A percentile compares a stretch with the other conserved stretches of the same genome.
Evolutionary conservation across 2,797 vertebrate species (phyloP).

Genomic region (Argya squamiceps): DNA sequence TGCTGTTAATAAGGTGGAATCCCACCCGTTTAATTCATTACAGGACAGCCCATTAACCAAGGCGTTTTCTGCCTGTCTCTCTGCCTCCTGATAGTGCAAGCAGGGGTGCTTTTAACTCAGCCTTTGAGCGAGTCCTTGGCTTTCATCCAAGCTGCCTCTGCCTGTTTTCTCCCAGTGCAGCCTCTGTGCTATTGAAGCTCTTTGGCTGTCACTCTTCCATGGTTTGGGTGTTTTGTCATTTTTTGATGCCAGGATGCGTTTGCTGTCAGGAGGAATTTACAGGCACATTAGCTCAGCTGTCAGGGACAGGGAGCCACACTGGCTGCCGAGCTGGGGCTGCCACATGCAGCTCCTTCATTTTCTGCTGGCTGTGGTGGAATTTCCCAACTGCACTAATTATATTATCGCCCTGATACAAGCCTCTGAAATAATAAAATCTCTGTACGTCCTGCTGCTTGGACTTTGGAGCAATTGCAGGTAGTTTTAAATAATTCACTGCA

Average conservation of each 20-base stretch:
- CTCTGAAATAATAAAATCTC: slow-evolving; percentile 44
- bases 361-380: slow-evolving; percentile 19
- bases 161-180: slow-evolving; percentile 1
- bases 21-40: not conserved
- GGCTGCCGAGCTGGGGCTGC: not conserved
- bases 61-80: not conserved
- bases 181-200: slow-evolving; percentile 36
- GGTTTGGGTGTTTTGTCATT: slow-evolving; percentile 64
- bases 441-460: slow-evolving; percentile 22
- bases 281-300: slow-evolving; percentile 63
- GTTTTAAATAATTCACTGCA: slow-evolving; percentile 52
- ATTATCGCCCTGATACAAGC: slow-evolving; percentile 11
- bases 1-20: not conserved
- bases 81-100: not conserved
- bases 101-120: slow-evolving; percentile 1
- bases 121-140: not conserved
- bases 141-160: slow-evolving; percentile 28
- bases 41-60: slow-evolving; percentile 17
- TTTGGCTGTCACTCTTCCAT: slow-evolving; percentile 64
- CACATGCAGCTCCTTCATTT: slow-evolving; percentile 34
- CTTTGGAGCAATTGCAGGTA: not conserved
- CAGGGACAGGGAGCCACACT: not conserved
- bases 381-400: slow-evolving; percentile 58
- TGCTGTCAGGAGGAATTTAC: slow-evolving; percentile 69
- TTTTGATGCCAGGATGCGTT: slow-evolving; percentile 62